These are phyloP conservation scores for Oxycera nigricornis DNA, from an alignment of 2,888 invertebrate genomes.

Conservation along the genomic window DNA sequence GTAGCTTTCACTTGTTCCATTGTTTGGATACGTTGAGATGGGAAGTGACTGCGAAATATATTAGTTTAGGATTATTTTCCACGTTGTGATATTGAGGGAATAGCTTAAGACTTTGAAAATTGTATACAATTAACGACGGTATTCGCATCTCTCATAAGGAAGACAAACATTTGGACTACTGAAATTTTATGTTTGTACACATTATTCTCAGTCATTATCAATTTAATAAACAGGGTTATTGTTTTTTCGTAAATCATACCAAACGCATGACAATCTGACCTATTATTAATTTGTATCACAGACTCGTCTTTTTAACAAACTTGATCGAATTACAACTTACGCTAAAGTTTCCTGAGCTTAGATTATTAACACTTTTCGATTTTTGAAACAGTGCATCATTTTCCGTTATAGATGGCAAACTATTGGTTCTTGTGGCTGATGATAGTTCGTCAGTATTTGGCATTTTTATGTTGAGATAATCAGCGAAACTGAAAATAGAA, in stretches of 20 bases:
- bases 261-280: no score
- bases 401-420: constrained; percentile 26
- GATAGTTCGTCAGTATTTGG: constrained; percentile 29
- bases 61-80: not conserved
- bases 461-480: constrained; percentile 26
- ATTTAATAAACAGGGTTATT: no score
- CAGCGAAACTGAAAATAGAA: constrained; percentile 20
- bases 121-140: no score
- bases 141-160: no score
- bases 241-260: no score
- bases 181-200: no score
- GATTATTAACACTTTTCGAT: constrained; percentile 19
- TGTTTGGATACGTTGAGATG: not conserved
- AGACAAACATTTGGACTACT: no score
- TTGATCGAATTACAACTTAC: not conserved
- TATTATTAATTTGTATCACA: no score
- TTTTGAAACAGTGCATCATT: constrained; percentile 3
- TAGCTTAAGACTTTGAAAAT: no score
- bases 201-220: no score
- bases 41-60: not conserved
- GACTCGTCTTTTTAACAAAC: no score
- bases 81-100: not conserved
- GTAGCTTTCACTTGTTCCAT: not conserved
- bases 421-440: constrained; percentile 2
- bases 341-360: constrained; percentile 4